Evolutionary conservation across 64 coral and sea anemone genomes (phyloP).

Genomic region (Dendrophyllia cribrosa): DNA sequence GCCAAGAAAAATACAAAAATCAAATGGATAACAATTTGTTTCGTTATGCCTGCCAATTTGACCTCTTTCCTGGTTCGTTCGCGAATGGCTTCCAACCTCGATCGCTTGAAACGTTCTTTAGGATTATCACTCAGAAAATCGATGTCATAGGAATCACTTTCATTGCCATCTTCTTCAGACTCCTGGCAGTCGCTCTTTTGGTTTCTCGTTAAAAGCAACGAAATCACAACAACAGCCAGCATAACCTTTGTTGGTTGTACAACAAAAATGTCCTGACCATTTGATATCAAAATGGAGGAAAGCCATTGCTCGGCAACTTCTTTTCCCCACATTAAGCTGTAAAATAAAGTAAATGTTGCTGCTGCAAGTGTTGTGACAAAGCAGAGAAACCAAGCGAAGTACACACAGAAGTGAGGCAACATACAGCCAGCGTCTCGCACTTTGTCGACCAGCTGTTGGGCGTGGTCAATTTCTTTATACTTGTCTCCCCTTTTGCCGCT

Average conservation of each 20-base stretch:
- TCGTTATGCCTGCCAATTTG: slow-evolving; percentile 64
- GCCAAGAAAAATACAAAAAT: slow-evolving; percentile 72
- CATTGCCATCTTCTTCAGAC: not conserved
- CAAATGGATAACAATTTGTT: slow-evolving; percentile 58
- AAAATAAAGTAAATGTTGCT: slow-evolving; percentile 75
- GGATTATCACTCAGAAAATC: not conserved
- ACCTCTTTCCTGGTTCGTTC: slow-evolving; percentile 71
- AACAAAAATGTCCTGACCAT: slow-evolving; percentile 83
- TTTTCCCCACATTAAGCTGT: slow-evolving; percentile 88
- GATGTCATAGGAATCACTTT: not conserved
- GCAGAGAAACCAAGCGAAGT: slow-evolving; percentile 84
- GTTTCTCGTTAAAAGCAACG: slow-evolving; percentile 45
- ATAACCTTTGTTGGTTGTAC: slow-evolving; percentile 83
- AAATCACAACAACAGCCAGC: slow-evolving; percentile 65
- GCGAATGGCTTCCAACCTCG: slow-evolving; percentile 49
- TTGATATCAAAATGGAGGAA: slow-evolving; percentile 83
- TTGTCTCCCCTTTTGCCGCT: not conserved
- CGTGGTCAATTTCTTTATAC: slow-evolving; percentile 12
- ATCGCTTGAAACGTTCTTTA: slow-evolving; percentile 1
- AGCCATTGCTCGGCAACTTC: slow-evolving; percentile 88
- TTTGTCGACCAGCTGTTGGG: not conserved
- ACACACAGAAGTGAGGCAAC: slow-evolving; percentile 66
- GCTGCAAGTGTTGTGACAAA: slow-evolving; percentile 55
- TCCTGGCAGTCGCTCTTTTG: not conserved
- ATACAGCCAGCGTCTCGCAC: not conserved